A percentile compares a stretch with the other conserved stretches of the same genome.
phyloP scores from a whole-genome alignment of 2,888 invertebrate species.

The Drosophila borealis region DNA sequence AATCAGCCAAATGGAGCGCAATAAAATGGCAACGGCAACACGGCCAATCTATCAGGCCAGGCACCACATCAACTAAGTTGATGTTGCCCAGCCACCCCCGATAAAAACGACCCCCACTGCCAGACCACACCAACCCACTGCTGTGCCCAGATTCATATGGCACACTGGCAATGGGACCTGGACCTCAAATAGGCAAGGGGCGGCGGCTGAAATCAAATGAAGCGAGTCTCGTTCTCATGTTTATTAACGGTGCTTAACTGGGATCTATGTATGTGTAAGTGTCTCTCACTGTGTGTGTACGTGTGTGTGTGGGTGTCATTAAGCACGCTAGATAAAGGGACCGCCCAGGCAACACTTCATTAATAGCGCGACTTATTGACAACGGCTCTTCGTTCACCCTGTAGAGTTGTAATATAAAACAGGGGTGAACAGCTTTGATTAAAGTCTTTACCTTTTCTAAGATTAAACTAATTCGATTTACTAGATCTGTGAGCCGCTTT shows the following conservation, averaged over 20 bases:
- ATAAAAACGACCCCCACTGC: constrained; percentile 10
- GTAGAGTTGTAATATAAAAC: not conserved
- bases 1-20: constrained; percentile 79
- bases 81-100: constrained; percentile 57
- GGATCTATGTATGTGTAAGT: constrained; percentile 26
- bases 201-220: constrained; percentile 72
- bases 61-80: constrained; percentile 57
- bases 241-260: constrained; percentile 74
- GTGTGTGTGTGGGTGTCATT: constrained; percentile 73
- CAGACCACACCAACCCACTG: constrained; percentile 30
- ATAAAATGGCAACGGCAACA: constrained; percentile 77
- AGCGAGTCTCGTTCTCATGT: constrained; percentile 75
- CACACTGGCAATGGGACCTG: constrained; percentile 18
- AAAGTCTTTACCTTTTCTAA: not conserved
- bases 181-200: constrained; percentile 16
- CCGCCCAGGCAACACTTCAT: constrained; percentile 62
- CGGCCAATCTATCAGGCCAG: constrained; percentile 74
- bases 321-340: constrained; percentile 71
- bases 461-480: not conserved
- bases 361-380: constrained; percentile 57
- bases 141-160: constrained; percentile 50
- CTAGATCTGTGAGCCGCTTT: not conserved
- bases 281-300: constrained; percentile 3
- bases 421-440: not conserved
- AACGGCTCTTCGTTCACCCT: constrained; percentile 48